Conservation (phyloP, 1,140 invertebrate species). For the Planococcus citri region DNA sequence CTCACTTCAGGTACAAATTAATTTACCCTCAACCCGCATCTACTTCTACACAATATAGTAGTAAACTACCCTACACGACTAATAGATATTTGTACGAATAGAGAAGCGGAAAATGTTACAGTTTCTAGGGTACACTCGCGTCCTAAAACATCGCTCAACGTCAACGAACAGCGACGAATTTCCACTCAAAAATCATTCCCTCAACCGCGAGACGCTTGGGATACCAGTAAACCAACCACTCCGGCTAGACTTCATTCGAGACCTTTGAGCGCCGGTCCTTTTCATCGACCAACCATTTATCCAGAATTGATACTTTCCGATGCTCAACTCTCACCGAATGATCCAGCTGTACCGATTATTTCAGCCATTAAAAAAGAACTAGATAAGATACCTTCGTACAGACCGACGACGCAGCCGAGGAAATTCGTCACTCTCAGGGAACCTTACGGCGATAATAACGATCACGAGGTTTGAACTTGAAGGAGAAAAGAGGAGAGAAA, state of each 20-base stretch:
- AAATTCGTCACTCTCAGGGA: not conserved
- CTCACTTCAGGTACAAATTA: constrained; percentile 35
- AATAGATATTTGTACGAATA: constrained; percentile 1
- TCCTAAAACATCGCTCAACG: not conserved
- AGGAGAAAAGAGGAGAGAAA: too few species aligned
- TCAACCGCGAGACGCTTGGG: constrained; percentile 37
- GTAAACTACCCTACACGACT: not conserved
- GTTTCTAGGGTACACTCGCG: not conserved
- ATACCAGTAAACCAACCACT: constrained; percentile 33
- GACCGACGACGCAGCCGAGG: not conserved
- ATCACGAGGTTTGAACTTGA: not conserved
- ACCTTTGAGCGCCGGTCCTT: constrained; percentile 46
- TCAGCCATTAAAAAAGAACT: constrained; percentile 49
- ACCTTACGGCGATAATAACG: not conserved
- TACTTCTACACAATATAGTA: too few species aligned
- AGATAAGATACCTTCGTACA: constrained; percentile 33
- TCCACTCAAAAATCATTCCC: not conserved
- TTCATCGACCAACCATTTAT: constrained; percentile 41
- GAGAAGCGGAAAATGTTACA: not conserved
- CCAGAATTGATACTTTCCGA: constrained; percentile 38
- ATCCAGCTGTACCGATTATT: constrained; percentile 50
- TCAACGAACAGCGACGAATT: not conserved
- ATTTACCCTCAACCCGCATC: not conserved
- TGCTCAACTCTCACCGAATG: constrained; percentile 37
- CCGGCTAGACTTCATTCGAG: constrained; percentile 30